Base-by-base conservation (phyloP, 2,888 invertebrate genomes). In the Eristalinus sepulchralis region DNA sequence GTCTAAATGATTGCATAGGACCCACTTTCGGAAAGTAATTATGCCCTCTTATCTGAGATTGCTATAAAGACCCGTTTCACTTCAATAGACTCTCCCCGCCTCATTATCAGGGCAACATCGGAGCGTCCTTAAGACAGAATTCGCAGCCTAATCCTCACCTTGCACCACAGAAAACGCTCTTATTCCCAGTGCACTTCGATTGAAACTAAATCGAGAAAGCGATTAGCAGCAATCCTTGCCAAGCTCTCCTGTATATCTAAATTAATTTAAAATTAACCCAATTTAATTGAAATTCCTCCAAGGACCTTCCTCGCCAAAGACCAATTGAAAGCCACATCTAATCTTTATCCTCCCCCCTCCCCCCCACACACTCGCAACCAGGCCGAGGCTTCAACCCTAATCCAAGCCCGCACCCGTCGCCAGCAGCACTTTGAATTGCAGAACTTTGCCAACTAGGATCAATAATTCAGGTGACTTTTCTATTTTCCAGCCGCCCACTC, bases 191-290 rank as follows among this genome's bases (percentile, higher is more conserved):
- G 72, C 33, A 55, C 27, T 31, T 79, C 81, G 67, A 85, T 81
- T 85, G 77, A 81, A 85, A 81, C 71, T 85, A 72, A 85, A 85
- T 81, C 76, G 84, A 81, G 68, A 47, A 82, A 85, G 72, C 85
- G 85, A 85, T 85, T 85, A 82, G 82, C 82, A 60, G 60, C 22
- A 73, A 83, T 75, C 70, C 83, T 70, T 68, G 73, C 77, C 77
- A 85, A 85, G 70, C 82, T 59, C 70, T 70, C 73, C 60, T 64
- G 64, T 82, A 82, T 81, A 82, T 82, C 77, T 77, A 78, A 85
- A 85, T 85, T 85, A 85, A 85, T 85, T 78, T 85, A 78, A 85
- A 85, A 85, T 85, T 85, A 82, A 85, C 85, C 77, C 82, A 85
- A 85, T 77, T 77, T 85, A 85, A 85, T 85, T 85, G 85, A 85